A percentile compares a stretch with the other conserved stretches of the same genome.
Conservation (phyloP, 2,888 invertebrate species). For the Drosophila histrio region DNA sequence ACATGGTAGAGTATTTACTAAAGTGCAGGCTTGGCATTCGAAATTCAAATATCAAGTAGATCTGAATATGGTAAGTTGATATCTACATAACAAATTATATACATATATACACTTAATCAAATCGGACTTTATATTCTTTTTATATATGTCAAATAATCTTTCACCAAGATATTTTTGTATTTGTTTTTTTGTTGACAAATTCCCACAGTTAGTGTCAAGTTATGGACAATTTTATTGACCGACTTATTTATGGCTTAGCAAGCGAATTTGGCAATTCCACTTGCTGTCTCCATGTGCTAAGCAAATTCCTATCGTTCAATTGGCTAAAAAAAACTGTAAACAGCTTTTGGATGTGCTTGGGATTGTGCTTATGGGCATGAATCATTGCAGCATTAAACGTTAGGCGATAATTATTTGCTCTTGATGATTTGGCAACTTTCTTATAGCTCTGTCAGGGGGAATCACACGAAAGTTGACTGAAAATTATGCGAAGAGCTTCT, state of each 20-base stretch:
- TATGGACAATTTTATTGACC: neutral
- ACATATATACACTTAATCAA: no score
- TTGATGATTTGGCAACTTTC: constrained; percentile 43
- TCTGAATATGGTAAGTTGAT: neutral
- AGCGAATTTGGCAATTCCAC: neutral
- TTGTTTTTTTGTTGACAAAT: neutral
- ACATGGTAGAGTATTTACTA: no score
- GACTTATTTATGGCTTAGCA: constrained; percentile 6
- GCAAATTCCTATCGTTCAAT: constrained; percentile 6
- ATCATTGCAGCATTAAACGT: constrained; percentile 24
- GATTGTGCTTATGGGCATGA: constrained; percentile 36
- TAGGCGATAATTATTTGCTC: constrained; percentile 22
- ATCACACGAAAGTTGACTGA: constrained; percentile 26
- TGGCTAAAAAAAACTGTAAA: neutral
- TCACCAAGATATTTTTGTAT: neutral
- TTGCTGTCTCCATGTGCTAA: neutral
- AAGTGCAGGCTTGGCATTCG: no score
- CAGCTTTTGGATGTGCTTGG: constrained; percentile 9
- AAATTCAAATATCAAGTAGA: no score
- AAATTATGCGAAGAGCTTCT: constrained; percentile 29
- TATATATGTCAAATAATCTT: neutral
- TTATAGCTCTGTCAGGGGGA: constrained; percentile 24
- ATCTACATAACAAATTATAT: no score
- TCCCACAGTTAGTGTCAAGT: neutral
- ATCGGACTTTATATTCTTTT: neutral